Conservation (phyloP, 2,888 invertebrate species). For the Napeogenes inachia region DNA sequence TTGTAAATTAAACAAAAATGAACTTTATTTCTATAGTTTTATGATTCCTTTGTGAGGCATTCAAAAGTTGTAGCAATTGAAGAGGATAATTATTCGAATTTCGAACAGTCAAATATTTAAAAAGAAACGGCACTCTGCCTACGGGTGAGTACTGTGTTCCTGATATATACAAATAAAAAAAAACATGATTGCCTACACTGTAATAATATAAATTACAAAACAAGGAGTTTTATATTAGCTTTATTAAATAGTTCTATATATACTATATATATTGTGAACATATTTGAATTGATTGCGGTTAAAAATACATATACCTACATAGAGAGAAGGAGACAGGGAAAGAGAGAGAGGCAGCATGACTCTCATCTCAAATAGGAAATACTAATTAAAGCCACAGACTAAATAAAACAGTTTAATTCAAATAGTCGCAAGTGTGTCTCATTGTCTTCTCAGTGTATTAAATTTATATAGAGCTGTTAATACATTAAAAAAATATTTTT, state of each 20-base stretch:
- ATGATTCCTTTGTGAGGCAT: slow-evolving; percentile 26
- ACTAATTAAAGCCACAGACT: slow-evolving; percentile 5
- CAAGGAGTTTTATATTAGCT: too few species aligned
- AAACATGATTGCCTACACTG: too few species aligned
- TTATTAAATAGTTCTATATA: too few species aligned
- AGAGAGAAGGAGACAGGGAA: background rate
- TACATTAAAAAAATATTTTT: background rate
- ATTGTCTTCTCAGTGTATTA: background rate
- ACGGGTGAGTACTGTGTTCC: slow-evolving; percentile 50
- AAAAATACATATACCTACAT: background rate
- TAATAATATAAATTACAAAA: too few species aligned
- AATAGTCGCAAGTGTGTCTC: background rate
- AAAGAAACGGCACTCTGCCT: slow-evolving; percentile 53
- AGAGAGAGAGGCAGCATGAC: too few species aligned
- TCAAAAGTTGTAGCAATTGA: slow-evolving; percentile 34
- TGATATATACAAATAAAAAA: slow-evolving; percentile 42
- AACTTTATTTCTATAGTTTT: slow-evolving; percentile 26
- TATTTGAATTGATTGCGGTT: background rate
- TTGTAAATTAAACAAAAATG: background rate
- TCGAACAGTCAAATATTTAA: slow-evolving; percentile 66
- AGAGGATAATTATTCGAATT: slow-evolving; percentile 66
- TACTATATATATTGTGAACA: too few species aligned
- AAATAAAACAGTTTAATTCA: slow-evolving; percentile 5
- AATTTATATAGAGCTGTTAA: slow-evolving; percentile 11
- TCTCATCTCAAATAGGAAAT: slow-evolving; percentile 6